These are phyloP conservation scores for Enteromius fasciolatus DNA, from an alignment of 2,797 vertebrate genomes.

Conservation along the genomic window DNA sequence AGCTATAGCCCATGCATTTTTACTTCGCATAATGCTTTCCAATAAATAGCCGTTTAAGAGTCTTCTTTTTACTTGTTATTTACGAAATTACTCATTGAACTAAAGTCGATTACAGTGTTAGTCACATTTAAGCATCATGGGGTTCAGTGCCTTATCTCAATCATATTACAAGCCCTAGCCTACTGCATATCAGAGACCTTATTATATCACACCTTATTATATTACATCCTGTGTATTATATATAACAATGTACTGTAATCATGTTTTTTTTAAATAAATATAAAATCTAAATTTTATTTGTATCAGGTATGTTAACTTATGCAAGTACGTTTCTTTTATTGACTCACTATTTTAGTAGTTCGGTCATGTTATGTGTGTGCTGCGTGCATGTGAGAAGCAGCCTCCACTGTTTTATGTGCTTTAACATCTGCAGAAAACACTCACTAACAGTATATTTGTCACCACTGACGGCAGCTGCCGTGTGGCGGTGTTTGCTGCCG, in stretches of 20 bases:
- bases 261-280: not conserved
- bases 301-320: not conserved
- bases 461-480: not conserved
- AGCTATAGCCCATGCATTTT: not conserved
- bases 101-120: not conserved
- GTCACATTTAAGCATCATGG: not conserved
- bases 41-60: no score
- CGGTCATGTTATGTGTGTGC: not conserved
- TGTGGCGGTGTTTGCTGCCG: slow-evolving; percentile 2
- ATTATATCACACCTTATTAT: not conserved
- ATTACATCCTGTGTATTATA: not conserved
- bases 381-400: not conserved
- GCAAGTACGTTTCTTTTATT: not conserved
- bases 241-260: not conserved
- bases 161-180: not conserved
- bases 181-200: not conserved
- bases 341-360: not conserved
- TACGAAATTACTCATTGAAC: not conserved
- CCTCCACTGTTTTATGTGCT: not conserved
- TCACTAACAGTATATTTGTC: slow-evolving; percentile 5
- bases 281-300: not conserved
- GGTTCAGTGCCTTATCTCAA: not conserved
- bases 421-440: slow-evolving; percentile 22
- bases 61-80: not conserved
- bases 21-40: not conserved